Conservation (phyloP, 2,888 invertebrate species). For the Drepanosiphum platanoidis region DNA sequence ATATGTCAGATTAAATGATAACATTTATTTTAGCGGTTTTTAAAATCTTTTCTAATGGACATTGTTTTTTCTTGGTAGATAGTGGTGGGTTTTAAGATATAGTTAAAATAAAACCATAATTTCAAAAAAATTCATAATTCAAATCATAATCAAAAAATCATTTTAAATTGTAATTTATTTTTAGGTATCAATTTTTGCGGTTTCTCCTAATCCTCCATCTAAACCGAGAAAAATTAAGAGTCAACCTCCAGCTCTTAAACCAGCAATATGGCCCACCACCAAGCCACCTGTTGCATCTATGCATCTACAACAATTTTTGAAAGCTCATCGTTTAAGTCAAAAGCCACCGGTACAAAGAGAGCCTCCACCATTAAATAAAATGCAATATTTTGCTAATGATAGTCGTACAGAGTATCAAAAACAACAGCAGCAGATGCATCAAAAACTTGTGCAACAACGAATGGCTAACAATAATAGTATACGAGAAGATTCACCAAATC, state of each 20-base stretch:
- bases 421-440: slow-evolving; percentile 60
- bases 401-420: slow-evolving; percentile 59
- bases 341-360: slow-evolving; percentile 41
- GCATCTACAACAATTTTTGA: slow-evolving; percentile 58
- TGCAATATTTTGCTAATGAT: slow-evolving; percentile 60
- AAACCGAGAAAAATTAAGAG: slow-evolving; percentile 55
- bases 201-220: slow-evolving; percentile 47
- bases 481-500: slow-evolving; percentile 64
- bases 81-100: neutral
- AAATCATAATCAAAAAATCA: too few relatives aligned
- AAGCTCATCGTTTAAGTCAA: slow-evolving; percentile 54
- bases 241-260: slow-evolving; percentile 57
- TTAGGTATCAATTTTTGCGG: slow-evolving; percentile 60
- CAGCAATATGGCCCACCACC: slow-evolving; percentile 51
- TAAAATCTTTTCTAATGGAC: too few relatives aligned
- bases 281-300: slow-evolving; percentile 51
- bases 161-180: neutral
- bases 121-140: too few relatives aligned
- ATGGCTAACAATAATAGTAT: slow-evolving; percentile 54
- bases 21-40: neutral
- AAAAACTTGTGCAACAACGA: slow-evolving; percentile 57
- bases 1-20: too few relatives aligned
- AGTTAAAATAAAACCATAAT: too few relatives aligned
- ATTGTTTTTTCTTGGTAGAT: neutral
- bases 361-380: slow-evolving; percentile 56